phyloP scores from a whole-genome alignment of 2,797 vertebrate species.

The Cyclopterus lumpus region DNA sequence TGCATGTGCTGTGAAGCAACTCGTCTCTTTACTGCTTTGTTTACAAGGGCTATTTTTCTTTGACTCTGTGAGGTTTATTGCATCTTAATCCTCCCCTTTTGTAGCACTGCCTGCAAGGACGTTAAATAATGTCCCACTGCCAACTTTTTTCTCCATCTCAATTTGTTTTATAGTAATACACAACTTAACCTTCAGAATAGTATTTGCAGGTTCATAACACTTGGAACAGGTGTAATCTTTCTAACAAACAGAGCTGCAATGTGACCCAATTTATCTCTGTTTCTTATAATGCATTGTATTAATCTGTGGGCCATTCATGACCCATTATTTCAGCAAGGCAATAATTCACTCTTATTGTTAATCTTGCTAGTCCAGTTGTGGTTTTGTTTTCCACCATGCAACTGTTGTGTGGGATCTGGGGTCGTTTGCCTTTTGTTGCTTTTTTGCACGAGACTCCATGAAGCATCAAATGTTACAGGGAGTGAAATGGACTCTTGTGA shows the following conservation, averaged over 20 bases:
- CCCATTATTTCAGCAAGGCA: constrained; percentile 76
- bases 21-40: constrained; percentile 77
- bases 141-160: constrained; percentile 82
- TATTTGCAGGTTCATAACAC: constrained; percentile 89
- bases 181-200: constrained; percentile 87
- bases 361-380: constrained; percentile 74
- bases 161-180: constrained; percentile 89
- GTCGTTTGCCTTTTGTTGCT: constrained; percentile 62
- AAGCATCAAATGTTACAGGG: constrained; percentile 72
- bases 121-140: constrained; percentile 84
- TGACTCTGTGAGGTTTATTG: constrained; percentile 83
- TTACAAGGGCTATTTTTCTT: constrained; percentile 83
- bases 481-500: constrained; percentile 70
- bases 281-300: constrained; percentile 85
- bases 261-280: constrained; percentile 88
- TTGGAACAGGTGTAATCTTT: constrained; percentile 88
- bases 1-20: constrained; percentile 72
- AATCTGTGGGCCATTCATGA: constrained; percentile 84
- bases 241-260: constrained; percentile 85
- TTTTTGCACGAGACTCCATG: constrained; percentile 61
- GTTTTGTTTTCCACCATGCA: constrained; percentile 53
- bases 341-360: constrained; percentile 84
- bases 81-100: constrained; percentile 82
- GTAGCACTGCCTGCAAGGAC: constrained; percentile 80
- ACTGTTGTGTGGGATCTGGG: constrained; percentile 57